These are phyloP conservation scores for Halisarca cf. caerulea DNA, from an alignment of 37 sponge, comb jelly and placozoan species.

Conservation along the genomic window DNA sequence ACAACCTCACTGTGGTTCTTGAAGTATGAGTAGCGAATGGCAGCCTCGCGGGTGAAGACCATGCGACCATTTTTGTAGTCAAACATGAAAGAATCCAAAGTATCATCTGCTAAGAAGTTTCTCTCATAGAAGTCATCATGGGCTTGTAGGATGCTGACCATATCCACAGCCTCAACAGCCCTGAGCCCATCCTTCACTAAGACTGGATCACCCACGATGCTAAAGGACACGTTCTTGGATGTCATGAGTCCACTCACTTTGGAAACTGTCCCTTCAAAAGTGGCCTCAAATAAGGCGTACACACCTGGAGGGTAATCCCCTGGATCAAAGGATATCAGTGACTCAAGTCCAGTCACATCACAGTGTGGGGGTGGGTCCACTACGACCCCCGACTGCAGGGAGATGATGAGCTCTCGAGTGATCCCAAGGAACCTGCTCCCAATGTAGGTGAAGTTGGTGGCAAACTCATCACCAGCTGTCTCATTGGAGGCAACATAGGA, in stretches of 20 bases:
- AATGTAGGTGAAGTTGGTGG: neutral
- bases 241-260: neutral
- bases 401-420: neutral
- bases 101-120: neutral
- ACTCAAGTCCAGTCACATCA: neutral
- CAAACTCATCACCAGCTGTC: neutral
- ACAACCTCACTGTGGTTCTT: neutral
- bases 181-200: neutral
- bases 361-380: neutral
- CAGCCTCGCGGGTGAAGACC: neutral
- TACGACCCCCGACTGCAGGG: neutral
- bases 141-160: neutral
- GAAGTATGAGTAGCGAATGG: neutral
- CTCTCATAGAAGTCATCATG: neutral
- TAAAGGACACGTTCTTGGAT: neutral
- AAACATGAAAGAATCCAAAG: neutral
- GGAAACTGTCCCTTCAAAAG: neutral
- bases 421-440: too few relatives aligned
- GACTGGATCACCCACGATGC: neutral
- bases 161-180: neutral
- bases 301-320: neutral
- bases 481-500: neutral
- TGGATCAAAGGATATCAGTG: neutral
- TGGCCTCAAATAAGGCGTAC: neutral
- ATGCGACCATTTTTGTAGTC: neutral